phyloP scores from a whole-genome alignment of 2,113 vertebrate genomes.

The Coregonus clupeaformis region DNA sequence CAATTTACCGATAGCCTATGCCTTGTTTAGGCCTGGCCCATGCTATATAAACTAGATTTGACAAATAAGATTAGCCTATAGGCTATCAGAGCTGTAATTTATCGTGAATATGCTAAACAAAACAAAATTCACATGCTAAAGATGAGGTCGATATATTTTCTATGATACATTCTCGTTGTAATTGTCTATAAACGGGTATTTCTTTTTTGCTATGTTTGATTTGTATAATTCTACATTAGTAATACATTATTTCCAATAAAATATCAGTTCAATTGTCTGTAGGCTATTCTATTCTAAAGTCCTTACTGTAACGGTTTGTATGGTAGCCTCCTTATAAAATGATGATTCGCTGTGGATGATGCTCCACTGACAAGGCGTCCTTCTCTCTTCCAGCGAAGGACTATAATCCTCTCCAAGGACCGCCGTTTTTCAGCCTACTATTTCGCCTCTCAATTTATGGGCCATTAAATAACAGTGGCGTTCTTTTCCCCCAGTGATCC shows the following conservation, averaged over 20 bases:
- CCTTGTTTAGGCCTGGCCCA: not conserved
- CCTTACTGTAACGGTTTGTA: not conserved
- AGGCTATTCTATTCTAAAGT: not conserved
- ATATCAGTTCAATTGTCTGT: too few relatives aligned
- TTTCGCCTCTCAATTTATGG: slow-evolving; percentile 22
- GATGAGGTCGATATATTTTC: not conserved
- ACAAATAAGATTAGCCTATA: too few relatives aligned
- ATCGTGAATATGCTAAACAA: slow-evolving; percentile 7
- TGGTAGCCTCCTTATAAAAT: slow-evolving; percentile 3
- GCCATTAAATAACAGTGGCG: slow-evolving; percentile 30
- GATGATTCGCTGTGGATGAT: slow-evolving; percentile 49
- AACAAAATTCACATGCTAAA: not conserved
- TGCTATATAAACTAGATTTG: too few relatives aligned
- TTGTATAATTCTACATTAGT: not conserved
- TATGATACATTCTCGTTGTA: not conserved
- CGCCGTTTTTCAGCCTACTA: slow-evolving; percentile 49
- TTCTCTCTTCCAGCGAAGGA: slow-evolving; percentile 48
- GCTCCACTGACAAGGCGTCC: slow-evolving; percentile 37
- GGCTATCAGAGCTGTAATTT: not conserved
- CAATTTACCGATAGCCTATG: not conserved
- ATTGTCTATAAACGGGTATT: not conserved
- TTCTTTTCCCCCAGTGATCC: slow-evolving; percentile 30
- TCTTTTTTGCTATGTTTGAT: not conserved
- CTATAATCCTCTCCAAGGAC: slow-evolving; percentile 32
- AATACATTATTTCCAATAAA: not conserved